Evolutionary conservation across 30 jellyfish, hydroid and myxozoan species (phyloP), one percentile per base, ranked within the genome.

Genomic region (Aurelia aurita complex sp. Pacific): DNA sequence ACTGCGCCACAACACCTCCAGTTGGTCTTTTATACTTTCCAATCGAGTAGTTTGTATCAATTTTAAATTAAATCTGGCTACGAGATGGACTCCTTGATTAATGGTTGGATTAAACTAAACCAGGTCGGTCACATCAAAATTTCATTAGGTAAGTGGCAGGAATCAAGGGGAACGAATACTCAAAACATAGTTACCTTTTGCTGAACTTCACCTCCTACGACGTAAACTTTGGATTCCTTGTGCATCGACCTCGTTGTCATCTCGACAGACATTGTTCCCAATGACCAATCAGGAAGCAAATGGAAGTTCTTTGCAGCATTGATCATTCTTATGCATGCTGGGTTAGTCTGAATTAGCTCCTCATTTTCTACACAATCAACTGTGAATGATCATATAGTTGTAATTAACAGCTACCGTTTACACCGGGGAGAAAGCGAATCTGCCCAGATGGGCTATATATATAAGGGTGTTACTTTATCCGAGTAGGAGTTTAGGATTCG

Each of bases 151-250:
- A 19, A 60, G 4, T 17, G 13, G 17, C 67, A 10, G 17, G 17
- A 55, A 55, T 55, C 67, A 55, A 12, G 67, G 13, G 67, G 32
- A 60, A 60, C 5, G 4, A 14, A 9, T 34, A 19, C 19, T 61
- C 15, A 12, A 15, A 10, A 34, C 79, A 12, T 14, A 14, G 35
- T 54, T 68, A 89, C 97, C 94, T 89, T 85, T 36, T 85, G 88
- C 14, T 73, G 85, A 29, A 87, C 81, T 74, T 90, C 97, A 7
- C 97, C 97, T 11, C 97, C 97, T 53, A 85, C 64, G 14, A 85
- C 14, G 61, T 83, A 90, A 19, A 90, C 65, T 66, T 78, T 79
- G 38, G 96, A 72, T 64, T 89, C 97, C 33, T 46, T 82, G 69
- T 52, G 68, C 15, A 83, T 64, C 6, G 90, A 61, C 70, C 97